phyloP scores from a whole-genome alignment of 1,140 invertebrate species.

The Drosophila fuyamai region DNA sequence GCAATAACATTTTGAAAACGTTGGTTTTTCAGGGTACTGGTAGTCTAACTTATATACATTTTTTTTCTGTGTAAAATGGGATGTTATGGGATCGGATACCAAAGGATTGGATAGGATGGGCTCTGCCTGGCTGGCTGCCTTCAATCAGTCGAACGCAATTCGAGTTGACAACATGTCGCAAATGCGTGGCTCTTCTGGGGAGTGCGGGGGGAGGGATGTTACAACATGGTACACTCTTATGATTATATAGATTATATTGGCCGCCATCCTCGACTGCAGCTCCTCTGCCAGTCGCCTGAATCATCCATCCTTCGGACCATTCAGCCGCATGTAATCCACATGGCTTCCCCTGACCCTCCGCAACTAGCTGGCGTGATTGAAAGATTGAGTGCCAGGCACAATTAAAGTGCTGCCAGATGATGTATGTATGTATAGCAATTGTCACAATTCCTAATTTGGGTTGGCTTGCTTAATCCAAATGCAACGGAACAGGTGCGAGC shows the following conservation, averaged over 20 bases:
- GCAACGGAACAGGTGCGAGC: constrained; percentile 37
- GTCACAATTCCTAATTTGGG: constrained; percentile 77
- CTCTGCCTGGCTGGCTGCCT: constrained; percentile 55
- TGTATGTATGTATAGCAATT: constrained; percentile 68
- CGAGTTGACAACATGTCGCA: constrained; percentile 82
- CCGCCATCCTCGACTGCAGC: constrained; percentile 28
- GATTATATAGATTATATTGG: constrained; percentile 82
- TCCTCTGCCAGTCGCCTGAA: constrained; percentile 9
- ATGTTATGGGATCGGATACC: constrained; percentile 8
- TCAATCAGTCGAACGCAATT: constrained; percentile 82
- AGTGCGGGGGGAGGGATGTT: constrained; percentile 45
- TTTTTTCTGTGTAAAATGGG: constrained; percentile 18
- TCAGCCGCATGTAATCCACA: constrained; percentile 68
- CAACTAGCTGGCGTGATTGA: constrained; percentile 65
- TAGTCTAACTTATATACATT: no score
- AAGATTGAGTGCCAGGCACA: constrained; percentile 83
- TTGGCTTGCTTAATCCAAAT: constrained; percentile 47
- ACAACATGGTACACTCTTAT: constrained; percentile 75
- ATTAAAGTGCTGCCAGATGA: constrained; percentile 74
- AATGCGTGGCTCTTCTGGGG: constrained; percentile 55
- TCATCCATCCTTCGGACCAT: constrained; percentile 33
- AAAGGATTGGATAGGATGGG: constrained; percentile 28
- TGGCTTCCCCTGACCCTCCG: constrained; percentile 6
- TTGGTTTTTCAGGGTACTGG: no score
- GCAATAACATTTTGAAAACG: no score